A percentile compares a stretch with the other conserved stretches of the same genome.
phyloP scores from a whole-genome alignment of 2,888 invertebrate genomes.

The Cataglyphis cursor region DNA sequence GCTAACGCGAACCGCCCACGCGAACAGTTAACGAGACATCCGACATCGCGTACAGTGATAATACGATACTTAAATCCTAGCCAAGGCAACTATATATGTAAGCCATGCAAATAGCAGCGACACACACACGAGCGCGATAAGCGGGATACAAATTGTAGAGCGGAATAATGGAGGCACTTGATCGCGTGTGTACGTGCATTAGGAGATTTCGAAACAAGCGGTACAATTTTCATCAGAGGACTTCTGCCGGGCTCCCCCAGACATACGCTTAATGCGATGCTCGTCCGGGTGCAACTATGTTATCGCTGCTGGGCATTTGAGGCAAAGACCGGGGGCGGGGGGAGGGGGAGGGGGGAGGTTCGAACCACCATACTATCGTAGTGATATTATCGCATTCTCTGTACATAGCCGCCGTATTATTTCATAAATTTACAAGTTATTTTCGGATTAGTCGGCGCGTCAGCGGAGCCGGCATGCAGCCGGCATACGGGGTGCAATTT shows the following conservation, averaged over 20 bases:
- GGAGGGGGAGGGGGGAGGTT: background rate
- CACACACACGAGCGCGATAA: background rate
- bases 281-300: slow-evolving; percentile 66
- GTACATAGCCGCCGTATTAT: slow-evolving; percentile 51
- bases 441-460: slow-evolving; percentile 48
- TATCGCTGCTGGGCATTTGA: slow-evolving; percentile 44
- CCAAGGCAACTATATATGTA: background rate
- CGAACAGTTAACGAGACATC: slow-evolving; percentile 14
- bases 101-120: background rate
- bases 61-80: background rate
- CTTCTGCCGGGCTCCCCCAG: slow-evolving; percentile 47
- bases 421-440: slow-evolving; percentile 73
- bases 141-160: slow-evolving; percentile 36
- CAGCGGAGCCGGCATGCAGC: slow-evolving; percentile 4
- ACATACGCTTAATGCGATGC: slow-evolving; percentile 61
- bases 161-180: slow-evolving; percentile 48
- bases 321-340: slow-evolving; percentile 5
- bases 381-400: slow-evolving; percentile 56
- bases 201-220: slow-evolving; percentile 56
- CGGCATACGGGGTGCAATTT: slow-evolving; percentile 40
- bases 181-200: slow-evolving; percentile 52
- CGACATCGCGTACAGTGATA: background rate
- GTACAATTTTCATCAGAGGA: slow-evolving; percentile 73
- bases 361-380: slow-evolving; percentile 20
- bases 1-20: background rate